Evolutionary conservation across 2,888 invertebrate genomes (phyloP).

Genomic region (Coronaproctus castanopsis): DNA sequence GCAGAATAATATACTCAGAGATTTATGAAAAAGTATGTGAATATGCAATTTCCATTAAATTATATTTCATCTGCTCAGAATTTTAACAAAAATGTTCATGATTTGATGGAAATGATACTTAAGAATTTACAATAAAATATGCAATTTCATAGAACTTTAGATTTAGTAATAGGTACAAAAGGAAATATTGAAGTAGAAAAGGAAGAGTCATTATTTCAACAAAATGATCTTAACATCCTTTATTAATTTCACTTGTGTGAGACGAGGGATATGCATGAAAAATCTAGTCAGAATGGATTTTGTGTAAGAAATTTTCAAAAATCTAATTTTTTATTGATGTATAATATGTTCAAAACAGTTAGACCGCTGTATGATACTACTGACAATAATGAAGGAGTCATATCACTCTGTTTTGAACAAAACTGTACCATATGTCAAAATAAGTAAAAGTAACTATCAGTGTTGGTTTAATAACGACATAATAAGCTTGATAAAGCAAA

Average conservation of each 20-base stretch:
- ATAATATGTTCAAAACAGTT: background rate
- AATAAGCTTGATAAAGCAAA: no score
- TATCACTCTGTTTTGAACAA: no score
- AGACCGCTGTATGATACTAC: background rate
- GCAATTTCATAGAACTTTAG: background rate
- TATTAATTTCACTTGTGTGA: background rate
- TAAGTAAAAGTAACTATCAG: no score
- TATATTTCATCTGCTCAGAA: background rate
- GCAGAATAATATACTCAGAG: background rate
- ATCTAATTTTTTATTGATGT: background rate
- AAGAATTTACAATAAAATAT: background rate
- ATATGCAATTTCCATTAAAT: background rate
- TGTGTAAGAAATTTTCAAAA: background rate
- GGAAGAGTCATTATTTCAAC: background rate
- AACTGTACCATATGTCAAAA: no score
- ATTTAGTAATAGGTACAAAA: background rate
- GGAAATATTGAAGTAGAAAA: background rate
- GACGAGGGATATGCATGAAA: background rate
- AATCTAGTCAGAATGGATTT: background rate
- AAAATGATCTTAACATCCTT: background rate
- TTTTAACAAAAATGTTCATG: background rate
- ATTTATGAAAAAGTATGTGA: background rate
- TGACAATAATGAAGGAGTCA: no score
- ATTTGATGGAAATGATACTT: background rate
- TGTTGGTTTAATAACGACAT: no score